Base-by-base conservation (phyloP, 2,797 vertebrate genomes). In the Cossypha caffra region DNA sequence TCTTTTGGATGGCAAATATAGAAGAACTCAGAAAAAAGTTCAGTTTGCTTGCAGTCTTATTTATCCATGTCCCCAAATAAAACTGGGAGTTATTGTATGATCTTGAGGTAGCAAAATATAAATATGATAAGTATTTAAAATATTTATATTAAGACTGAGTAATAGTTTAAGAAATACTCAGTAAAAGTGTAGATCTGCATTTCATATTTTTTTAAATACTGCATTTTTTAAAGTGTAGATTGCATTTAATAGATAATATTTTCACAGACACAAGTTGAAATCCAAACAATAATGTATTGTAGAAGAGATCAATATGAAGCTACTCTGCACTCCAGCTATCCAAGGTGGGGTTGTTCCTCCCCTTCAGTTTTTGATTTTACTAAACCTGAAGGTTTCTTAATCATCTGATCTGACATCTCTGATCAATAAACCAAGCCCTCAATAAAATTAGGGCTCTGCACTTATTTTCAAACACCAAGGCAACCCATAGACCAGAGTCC, bases 321-420 rank as follows among this genome's bases (percentile, higher is more conserved):
- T 14, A 6, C 17, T 54, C 61, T 54, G 35, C 8, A n/a, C 35
- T 69, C 62, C 12, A 76, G 15, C 14, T 64, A 28, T 9, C 72
- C 42, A 28, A 16, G 16, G 26, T 13, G 11, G 5, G 1, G 0
- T 5, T 29, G 13, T 35, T 58, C 9, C 52, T 77, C 4, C 33
- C 7, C 37, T 11, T 16, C 19, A 25, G 24, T 17, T 40, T 63
- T 55, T 42, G 2, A 42, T 51, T 63, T 78, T 33, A n/a, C 11
- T 85, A 50, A 72, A 55, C 19, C 23, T 51, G 7, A 5, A 78
- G 23, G 24, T 16, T 71, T 84, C 29, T 28, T 29, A 54, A 28
- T 38, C 11, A 71, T 19, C 16, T 35, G 7, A 47, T 45, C 26
- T 18, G 5, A 35, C 35, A 81, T 7, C 3, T 13, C 57, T 37